phyloP scores from a whole-genome alignment of 2,113 vertebrate genomes.

The Chrysemys picta region DNA sequence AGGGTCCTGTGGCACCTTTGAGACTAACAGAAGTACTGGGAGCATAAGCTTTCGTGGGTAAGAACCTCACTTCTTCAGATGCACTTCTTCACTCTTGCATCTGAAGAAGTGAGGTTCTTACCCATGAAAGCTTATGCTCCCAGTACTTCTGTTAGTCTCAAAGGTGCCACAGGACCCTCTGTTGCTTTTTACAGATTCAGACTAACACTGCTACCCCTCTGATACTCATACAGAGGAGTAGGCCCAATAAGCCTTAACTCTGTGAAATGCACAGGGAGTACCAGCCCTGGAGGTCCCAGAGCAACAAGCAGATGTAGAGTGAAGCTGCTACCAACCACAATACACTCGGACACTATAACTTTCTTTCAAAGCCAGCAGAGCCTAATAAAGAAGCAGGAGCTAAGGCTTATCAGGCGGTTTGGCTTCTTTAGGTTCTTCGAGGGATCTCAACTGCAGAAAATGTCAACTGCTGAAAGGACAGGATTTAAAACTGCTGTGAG shows the following conservation, averaged over 20 bases:
- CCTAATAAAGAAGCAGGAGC: not conserved
- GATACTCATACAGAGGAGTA: not conserved
- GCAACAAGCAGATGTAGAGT: not conserved
- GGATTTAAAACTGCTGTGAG: not conserved
- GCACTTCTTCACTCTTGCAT: no score
- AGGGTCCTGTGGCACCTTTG: no score
- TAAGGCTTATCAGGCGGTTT: not conserved
- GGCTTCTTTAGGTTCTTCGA: not conserved
- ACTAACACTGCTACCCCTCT: no score
- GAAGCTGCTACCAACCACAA: not conserved
- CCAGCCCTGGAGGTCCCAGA: not conserved
- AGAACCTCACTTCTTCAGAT: no score
- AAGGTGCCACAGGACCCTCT: no score
- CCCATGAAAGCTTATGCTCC: no score
- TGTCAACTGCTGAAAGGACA: not conserved
- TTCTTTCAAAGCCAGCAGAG: not conserved
- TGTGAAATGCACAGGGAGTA: not conserved
- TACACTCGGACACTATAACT: not conserved
- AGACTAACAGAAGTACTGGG: no score
- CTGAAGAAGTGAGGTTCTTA: no score
- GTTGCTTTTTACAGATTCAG: no score
- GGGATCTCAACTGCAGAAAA: not conserved
- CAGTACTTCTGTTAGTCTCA: no score
- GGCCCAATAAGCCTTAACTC: not conserved
- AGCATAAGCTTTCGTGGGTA: no score